Base-by-base conservation (phyloP, 2,797 vertebrate genomes). In the Hemitrygon akajei region DNA sequence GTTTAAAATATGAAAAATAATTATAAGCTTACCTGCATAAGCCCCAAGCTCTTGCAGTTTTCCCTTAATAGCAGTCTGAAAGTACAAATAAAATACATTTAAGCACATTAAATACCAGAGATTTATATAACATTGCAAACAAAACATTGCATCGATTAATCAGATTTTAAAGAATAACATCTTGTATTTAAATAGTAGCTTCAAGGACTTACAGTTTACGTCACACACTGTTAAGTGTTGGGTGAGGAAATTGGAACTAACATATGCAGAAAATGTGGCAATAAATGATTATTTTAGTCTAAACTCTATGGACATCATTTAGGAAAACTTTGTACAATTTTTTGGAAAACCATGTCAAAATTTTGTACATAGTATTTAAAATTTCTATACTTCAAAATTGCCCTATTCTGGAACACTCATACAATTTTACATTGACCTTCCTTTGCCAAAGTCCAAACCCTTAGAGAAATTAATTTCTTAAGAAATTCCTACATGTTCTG, bases 11-110 rank as follows among this genome's bases (percentile, higher is more conserved):
- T 34, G 37, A 69, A 92, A 25, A 6, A 56, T 76, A 47, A 77
- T 93, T 37, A 77, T 73, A 60, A 81, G 25, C 76, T 18, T 97
- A 99, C 99, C 98, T 0, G 99, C 98, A 94, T 99, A 99, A 60
- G 98, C 98, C 87, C 98, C 98, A 30, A 99, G 97, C 95, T 99
- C 99, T 95, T 99, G 98, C 71, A 99, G 96, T 96, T 99, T 99
- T 86, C 98, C 97, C 95, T 99, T 99, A 95, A 99, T 99, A 94
- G 99, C 98, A 95, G 98, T 97, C 99, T 99, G 95, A 63, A 95
- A 96, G 79, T 76, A 47, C 58, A 93, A 93, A 56, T 76, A 47
- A 37, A 56, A 93, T 76, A 71, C 71, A 91, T 12, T 76, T 93
- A 25, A 47, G 14, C 7, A 18, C 25, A 93, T 93, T 14, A 56